Conservation (phyloP, 2,113 vertebrate species). For the Dicerorhinus sumatrensis region DNA sequence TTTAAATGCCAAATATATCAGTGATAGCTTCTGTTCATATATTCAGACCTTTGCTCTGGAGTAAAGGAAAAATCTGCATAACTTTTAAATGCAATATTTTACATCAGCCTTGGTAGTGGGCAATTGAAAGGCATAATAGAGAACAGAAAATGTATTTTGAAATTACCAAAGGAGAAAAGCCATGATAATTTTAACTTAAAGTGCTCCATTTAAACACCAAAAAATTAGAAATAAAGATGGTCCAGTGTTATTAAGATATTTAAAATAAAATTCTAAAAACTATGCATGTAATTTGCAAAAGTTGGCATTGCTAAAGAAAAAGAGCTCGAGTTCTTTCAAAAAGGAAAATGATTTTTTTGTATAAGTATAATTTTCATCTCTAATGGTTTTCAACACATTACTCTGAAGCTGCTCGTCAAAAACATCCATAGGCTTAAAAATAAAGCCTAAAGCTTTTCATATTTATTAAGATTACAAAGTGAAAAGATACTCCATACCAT, state of each 20-base stretch:
- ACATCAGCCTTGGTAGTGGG: neutral
- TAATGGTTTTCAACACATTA: neutral
- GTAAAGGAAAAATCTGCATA: conserved; percentile 42
- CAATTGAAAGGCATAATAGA: conserved; percentile 65
- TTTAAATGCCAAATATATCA: conserved; percentile 56
- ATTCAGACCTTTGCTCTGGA: conserved; percentile 42
- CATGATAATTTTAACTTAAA: conserved; percentile 42
- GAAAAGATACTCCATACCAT: rapidly evolving
- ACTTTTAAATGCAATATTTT: conserved; percentile 43
- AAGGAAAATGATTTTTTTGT: neutral
- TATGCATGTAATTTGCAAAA: neutral
- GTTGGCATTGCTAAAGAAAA: neutral
- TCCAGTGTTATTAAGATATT: conserved; percentile 52
- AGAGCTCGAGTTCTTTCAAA: neutral
- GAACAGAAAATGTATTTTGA: neutral
- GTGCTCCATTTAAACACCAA: conserved; percentile 40
- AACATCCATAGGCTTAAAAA: neutral
- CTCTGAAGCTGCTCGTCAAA: neutral
- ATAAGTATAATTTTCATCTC: neutral
- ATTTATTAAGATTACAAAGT: neutral
- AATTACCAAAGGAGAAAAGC: conserved; percentile 44
- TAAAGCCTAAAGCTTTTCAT: neutral
- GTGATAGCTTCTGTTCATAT: conserved; percentile 1
- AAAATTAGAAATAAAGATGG: neutral
- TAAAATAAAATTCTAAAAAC: conserved; percentile 35